These are phyloP conservation scores for Numida meleagris DNA, from an alignment of 2,113 vertebrate genomes.

Conservation along the genomic window DNA sequence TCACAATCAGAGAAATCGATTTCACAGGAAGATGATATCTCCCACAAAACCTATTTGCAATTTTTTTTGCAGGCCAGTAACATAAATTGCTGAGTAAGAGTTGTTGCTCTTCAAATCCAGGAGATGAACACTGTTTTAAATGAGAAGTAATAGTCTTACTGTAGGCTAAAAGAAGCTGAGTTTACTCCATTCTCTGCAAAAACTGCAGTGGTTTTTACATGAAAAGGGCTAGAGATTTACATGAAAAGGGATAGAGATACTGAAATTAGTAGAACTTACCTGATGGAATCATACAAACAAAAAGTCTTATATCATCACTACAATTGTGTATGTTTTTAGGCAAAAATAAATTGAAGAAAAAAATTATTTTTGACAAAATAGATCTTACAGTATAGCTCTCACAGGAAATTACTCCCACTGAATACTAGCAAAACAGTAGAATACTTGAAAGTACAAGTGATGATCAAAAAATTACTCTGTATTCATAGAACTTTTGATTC, in stretches of 20 bases:
- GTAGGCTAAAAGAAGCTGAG: background rate
- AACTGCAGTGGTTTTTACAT: background rate
- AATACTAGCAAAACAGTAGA: background rate
- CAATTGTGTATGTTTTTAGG: background rate
- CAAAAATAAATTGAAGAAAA: background rate
- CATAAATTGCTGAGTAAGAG: background rate
- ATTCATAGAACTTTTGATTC: background rate
- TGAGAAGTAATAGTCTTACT: background rate
- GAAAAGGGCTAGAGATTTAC: background rate
- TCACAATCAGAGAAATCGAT: background rate
- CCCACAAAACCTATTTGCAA: background rate
- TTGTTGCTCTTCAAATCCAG: background rate
- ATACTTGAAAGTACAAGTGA: background rate
- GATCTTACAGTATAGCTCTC: background rate
- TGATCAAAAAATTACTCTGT: background rate
- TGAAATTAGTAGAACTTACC: background rate
- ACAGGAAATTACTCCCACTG: background rate
- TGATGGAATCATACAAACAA: background rate
- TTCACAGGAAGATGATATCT: background rate
- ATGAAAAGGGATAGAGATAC: background rate
- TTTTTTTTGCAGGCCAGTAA: background rate
- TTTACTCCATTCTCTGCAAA: background rate
- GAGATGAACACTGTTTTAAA: background rate
- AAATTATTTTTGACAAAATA: background rate
- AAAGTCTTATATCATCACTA: background rate